phyloP scores from a whole-genome alignment of 2,888 invertebrate genomes.

The Callosobruchus maculatus region DNA sequence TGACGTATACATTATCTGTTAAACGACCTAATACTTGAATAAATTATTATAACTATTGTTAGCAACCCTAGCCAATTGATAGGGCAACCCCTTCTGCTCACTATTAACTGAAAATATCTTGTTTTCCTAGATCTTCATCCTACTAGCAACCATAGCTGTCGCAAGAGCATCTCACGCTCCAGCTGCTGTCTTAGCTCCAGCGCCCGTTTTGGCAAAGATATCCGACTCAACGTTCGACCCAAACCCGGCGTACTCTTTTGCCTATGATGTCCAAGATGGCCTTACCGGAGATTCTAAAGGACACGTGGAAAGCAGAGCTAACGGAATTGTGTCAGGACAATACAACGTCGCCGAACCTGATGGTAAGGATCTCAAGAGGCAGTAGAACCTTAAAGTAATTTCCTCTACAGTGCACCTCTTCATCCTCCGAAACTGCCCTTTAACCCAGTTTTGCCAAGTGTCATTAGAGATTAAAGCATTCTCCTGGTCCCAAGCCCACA shows the following conservation, averaged over 20 bases:
- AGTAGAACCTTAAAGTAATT: too few relatives aligned
- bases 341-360: constrained; percentile 64
- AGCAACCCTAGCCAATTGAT: too few relatives aligned
- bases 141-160: constrained; percentile 31
- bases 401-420: too few relatives aligned
- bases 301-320: constrained; percentile 55
- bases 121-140: constrained; percentile 26
- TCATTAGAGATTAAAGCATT: too few relatives aligned
- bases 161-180: constrained; percentile 39
- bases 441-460: too few relatives aligned
- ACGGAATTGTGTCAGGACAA: constrained; percentile 60
- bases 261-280: constrained; percentile 66
- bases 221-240: constrained; percentile 53
- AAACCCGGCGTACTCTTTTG: constrained; percentile 65
- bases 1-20: too few relatives aligned
- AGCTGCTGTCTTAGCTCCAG: constrained; percentile 29
- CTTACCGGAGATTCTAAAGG: constrained; percentile 60
- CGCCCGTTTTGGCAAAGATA: constrained; percentile 49
- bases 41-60: too few relatives aligned
- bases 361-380: constrained; percentile 54
- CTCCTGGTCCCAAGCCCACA: too few relatives aligned
- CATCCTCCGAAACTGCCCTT: too few relatives aligned
- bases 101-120: not conserved
- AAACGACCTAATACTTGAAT: too few relatives aligned
- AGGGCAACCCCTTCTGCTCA: too few relatives aligned